Percentiles rank a stretch among this genome's conserved stretches.
Evolutionary conservation across 2,113 vertebrate species (phyloP).

Genomic region (Zosterops borbonicus): DNA sequence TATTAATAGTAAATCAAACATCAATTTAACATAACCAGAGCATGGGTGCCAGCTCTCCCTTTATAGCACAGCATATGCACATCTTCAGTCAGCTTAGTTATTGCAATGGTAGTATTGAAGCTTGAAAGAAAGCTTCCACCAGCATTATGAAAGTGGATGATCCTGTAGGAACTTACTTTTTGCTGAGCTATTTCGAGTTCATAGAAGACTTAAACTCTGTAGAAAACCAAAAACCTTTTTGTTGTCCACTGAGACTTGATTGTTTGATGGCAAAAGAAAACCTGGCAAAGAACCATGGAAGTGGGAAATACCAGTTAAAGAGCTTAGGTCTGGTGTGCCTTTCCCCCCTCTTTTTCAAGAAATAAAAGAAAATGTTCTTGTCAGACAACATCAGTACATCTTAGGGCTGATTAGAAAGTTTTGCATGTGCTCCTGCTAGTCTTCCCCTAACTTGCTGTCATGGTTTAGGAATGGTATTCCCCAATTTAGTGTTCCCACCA

Average conservation of each 20-base stretch:
- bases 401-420: neutral
- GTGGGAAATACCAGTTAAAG: neutral
- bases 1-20: slow-evolving; percentile 41
- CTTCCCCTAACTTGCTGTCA: neutral
- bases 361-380: neutral
- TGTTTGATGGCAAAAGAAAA: neutral
- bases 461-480: neutral
- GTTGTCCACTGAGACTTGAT: neutral
- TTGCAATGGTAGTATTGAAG: neutral
- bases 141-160: neutral
- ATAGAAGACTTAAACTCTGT: neutral
- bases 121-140: neutral
- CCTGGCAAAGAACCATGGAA: neutral
- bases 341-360: neutral
- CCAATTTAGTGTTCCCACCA: rapidly evolving
- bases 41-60: neutral
- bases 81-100: neutral
- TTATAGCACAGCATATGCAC: neutral
- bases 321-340: neutral
- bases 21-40: neutral
- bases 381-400: neutral
- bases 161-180: neutral
- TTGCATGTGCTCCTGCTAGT: neutral
- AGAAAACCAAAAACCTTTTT: neutral
- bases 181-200: neutral